phyloP scores from a whole-genome alignment of 2,797 vertebrate species.

The Poeciliopsis gracilis region DNA sequence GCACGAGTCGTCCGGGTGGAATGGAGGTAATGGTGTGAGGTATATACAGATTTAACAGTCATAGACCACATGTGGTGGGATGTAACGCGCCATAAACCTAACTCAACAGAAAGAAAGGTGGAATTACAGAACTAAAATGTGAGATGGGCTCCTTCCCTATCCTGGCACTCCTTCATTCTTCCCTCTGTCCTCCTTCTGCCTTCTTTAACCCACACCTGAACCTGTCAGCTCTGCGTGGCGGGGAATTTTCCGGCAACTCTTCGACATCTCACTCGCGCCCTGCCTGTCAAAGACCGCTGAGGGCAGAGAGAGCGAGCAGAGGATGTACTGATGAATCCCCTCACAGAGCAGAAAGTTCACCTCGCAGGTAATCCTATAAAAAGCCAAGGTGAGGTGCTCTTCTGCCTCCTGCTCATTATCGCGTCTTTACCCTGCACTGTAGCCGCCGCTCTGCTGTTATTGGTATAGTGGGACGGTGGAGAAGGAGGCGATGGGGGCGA shows the following conservation, averaged over 20 bases:
- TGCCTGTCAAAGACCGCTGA: slow-evolving; percentile 79
- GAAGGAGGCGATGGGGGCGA: slow-evolving; percentile 49
- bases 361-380: slow-evolving; percentile 85
- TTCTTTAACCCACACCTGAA: slow-evolving; percentile 77
- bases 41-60: slow-evolving; percentile 66
- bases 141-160: slow-evolving; percentile 41
- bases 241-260: slow-evolving; percentile 73
- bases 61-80: slow-evolving; percentile 55
- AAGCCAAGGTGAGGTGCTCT: slow-evolving; percentile 83
- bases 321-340: slow-evolving; percentile 74
- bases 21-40: slow-evolving; percentile 59
- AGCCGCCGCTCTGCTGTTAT: slow-evolving; percentile 69
- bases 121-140: slow-evolving; percentile 47
- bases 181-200: slow-evolving; percentile 51
- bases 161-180: slow-evolving; percentile 37
- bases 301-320: slow-evolving; percentile 60
- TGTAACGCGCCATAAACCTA: slow-evolving; percentile 63
- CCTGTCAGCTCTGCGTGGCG: slow-evolving; percentile 73
- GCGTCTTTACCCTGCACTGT: slow-evolving; percentile 77
- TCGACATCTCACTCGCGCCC: slow-evolving; percentile 80
- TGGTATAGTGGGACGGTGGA: slow-evolving; percentile 84
- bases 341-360: slow-evolving; percentile 79
- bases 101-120: slow-evolving; percentile 44
- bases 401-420: slow-evolving; percentile 79
- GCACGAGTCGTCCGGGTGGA: slow-evolving; percentile 43